phyloP scores from a whole-genome alignment of 2,797 vertebrate genomes.

The Diceros bicornis region DNA sequence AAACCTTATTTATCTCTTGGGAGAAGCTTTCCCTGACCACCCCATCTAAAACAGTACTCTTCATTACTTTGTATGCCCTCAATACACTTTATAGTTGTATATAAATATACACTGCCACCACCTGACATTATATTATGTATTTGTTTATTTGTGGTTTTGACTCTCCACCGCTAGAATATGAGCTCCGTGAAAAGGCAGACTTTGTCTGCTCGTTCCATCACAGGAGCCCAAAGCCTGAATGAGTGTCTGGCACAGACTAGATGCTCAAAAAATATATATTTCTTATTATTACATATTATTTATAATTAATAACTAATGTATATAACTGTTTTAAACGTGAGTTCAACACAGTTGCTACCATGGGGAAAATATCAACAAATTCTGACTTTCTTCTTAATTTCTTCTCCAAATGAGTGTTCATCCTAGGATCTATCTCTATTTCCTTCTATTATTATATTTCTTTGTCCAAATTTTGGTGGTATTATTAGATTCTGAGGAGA shows the following conservation, averaged over 20 bases:
- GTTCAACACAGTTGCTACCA: conserved; percentile 5
- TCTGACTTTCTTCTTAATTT: not conserved
- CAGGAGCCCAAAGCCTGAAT: not conserved
- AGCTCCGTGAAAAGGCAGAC: not conserved
- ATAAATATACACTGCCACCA: not conserved
- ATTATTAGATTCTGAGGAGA: conserved; percentile 60
- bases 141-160: not conserved
- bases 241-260: not conserved
- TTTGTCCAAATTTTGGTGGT: conserved; percentile 39
- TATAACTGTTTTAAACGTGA: conserved; percentile 12
- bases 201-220: not conserved
- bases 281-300: not conserved
- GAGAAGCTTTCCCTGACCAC: not conserved
- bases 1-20: not conserved
- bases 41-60: not conserved
- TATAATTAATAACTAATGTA: not conserved
- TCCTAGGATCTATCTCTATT: conserved; percentile 55
- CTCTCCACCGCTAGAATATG: not conserved
- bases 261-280: not conserved
- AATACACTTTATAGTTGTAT: not conserved
- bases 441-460: conserved; percentile 45
- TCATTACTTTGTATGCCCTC: not conserved
- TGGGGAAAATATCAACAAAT: conserved; percentile 33
- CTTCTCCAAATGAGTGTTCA: conserved; percentile 59
- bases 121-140: not conserved